Conservation (phyloP, 2,888 invertebrate genomes). For the Lepeophtheirus nordmannii region DNA sequence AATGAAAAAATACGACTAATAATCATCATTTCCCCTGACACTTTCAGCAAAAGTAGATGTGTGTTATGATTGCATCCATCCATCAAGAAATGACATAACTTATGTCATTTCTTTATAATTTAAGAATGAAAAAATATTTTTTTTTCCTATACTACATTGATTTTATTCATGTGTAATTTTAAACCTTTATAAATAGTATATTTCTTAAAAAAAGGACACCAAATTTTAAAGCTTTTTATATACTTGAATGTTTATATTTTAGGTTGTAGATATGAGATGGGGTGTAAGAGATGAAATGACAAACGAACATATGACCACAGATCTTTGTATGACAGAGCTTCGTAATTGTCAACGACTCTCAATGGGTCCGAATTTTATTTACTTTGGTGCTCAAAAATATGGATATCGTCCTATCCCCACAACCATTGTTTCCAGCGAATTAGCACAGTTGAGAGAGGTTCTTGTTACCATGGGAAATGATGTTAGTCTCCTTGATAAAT, state of each 20-base stretch:
- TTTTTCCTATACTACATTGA: too few relatives aligned
- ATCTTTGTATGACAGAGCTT: constrained; percentile 93
- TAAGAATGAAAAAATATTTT: too few relatives aligned
- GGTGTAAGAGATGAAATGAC: constrained; percentile 89
- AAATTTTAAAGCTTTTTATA: background rate
- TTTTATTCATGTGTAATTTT: too few relatives aligned
- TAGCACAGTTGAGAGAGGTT: constrained; percentile 70
- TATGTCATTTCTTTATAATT: too few relatives aligned
- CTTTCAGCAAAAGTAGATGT: too few relatives aligned
- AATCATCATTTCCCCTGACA: too few relatives aligned
- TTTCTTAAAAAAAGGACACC: too few relatives aligned
- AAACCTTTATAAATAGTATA: too few relatives aligned
- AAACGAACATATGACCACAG: constrained; percentile 98
- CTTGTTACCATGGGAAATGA: constrained; percentile 66
- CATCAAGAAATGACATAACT: too few relatives aligned
- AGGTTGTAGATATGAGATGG: constrained; percentile 99
- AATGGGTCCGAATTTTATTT: constrained; percentile 94
- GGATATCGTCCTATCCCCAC: constrained; percentile 95
- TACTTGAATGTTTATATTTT: constrained; percentile 24
- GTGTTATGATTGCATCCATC: too few relatives aligned
- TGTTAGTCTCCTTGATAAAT: constrained; percentile 64
- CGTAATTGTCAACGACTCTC: constrained; percentile 91
- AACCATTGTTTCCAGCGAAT: constrained; percentile 75
- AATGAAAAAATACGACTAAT: too few relatives aligned
- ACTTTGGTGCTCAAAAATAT: constrained; percentile 92